Percentiles rank a stretch among this genome's conserved stretches.
Conservation (phyloP, 2,113 vertebrate genomes). For the Motacilla alba region DNA sequence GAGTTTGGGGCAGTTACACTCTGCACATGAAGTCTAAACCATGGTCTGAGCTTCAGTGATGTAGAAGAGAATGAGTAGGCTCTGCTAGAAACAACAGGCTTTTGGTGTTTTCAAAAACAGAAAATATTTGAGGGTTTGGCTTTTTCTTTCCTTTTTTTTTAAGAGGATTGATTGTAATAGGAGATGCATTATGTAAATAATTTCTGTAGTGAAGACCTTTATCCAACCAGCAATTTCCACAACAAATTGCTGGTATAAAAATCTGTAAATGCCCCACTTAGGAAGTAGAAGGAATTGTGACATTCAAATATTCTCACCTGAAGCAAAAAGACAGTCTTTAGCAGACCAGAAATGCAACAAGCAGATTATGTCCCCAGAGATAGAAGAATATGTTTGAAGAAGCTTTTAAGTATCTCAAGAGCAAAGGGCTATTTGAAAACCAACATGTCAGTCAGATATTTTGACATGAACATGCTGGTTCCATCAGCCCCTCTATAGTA, state of each 20-base stretch:
- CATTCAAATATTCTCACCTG: neutral
- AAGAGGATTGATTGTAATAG: neutral
- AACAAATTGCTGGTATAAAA: neutral
- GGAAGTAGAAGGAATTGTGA: neutral
- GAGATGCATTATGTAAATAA: neutral
- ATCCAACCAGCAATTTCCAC: neutral
- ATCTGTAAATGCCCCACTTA: neutral
- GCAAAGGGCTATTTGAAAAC: neutral
- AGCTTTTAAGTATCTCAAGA: constrained; percentile 2
- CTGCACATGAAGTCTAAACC: neutral
- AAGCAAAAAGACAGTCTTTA: neutral
- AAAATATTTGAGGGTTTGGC: neutral
- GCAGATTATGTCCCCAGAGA: neutral
- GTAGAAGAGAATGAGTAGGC: neutral
- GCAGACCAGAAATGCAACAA: neutral
- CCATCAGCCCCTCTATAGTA: neutral
- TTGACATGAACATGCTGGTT: neutral
- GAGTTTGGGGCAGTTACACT: neutral
- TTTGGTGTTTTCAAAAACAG: neutral
- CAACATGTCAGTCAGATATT: neutral
- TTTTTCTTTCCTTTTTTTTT: neutral
- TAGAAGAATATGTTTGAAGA: neutral
- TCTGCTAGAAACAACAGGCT: neutral
- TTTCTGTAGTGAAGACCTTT: neutral
- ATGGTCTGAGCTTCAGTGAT: neutral